phyloP scores from a whole-genome alignment of 1,140 invertebrate genomes.

The Portunus trituberculatus region DNA sequence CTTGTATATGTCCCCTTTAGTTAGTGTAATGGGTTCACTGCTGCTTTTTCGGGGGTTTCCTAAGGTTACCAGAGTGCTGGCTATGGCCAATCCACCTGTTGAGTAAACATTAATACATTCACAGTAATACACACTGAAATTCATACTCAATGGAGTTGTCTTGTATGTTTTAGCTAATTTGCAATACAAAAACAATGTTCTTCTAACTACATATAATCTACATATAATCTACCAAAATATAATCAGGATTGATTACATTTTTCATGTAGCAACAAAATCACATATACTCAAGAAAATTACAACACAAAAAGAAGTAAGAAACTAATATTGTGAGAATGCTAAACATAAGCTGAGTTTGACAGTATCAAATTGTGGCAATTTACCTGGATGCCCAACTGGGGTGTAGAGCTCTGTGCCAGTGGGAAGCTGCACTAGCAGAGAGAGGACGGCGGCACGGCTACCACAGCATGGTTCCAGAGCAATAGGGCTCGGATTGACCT shows the following conservation, averaged over 20 bases:
- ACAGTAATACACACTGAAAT: too few species aligned
- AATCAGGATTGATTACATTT: neutral
- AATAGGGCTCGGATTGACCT: slow-evolving; percentile 92
- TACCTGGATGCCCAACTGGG: slow-evolving; percentile 90
- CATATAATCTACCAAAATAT: too few species aligned
- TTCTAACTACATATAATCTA: too few species aligned
- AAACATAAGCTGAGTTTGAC: too few species aligned
- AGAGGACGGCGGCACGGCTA: slow-evolving; percentile 94
- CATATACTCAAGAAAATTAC: too few species aligned
- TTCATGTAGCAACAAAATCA: too few species aligned
- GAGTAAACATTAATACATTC: neutral
- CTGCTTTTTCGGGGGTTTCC: slow-evolving; percentile 77
- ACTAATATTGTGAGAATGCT: too few species aligned
- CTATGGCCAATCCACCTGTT: slow-evolving; percentile 77
- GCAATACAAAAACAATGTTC: too few species aligned
- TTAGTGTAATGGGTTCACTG: slow-evolving; percentile 61
- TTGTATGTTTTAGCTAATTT: too few species aligned
- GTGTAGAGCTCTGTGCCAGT: slow-evolving; percentile 89
- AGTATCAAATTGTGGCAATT: neutral
- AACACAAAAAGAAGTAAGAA: too few species aligned
- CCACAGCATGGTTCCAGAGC: slow-evolving; percentile 95
- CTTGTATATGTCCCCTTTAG: slow-evolving; percentile 62
- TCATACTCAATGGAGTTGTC: too few species aligned
- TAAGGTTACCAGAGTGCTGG: slow-evolving; percentile 77
- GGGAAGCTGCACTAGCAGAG: slow-evolving; percentile 93